A percentile compares a stretch with the other conserved stretches of the same genome.
Evolutionary conservation across 2,113 vertebrate genomes (phyloP).

Genomic region (Dunckerocampus dactyliophorus): DNA sequence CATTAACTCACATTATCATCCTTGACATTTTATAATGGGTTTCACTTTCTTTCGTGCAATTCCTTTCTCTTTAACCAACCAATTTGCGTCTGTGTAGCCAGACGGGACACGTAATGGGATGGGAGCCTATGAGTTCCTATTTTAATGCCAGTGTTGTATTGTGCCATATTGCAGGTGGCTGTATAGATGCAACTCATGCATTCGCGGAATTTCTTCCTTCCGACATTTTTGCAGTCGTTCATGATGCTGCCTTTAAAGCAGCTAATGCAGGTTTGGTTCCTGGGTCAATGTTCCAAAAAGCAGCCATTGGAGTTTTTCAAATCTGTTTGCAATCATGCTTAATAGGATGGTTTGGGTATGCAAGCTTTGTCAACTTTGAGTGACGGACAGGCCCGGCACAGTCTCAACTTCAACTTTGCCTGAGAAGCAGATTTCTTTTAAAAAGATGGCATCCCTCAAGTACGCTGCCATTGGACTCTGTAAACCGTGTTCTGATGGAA

Average conservation of each 20-base stretch:
- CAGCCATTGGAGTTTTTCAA: not conserved
- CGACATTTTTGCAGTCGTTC: too few species aligned
- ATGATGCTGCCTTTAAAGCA: too few species aligned
- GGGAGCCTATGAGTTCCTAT: too few species aligned
- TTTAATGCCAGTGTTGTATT: too few species aligned
- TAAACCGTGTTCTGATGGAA: constrained; percentile 66
- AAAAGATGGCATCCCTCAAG: constrained; percentile 47
- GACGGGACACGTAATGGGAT: constrained; percentile 26
- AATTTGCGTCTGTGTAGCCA: constrained; percentile 57
- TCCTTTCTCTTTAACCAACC: constrained; percentile 40
- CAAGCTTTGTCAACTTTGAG: not conserved
- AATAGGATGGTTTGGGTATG: not conserved
- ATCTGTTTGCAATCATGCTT: not conserved
- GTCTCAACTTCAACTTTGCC: not conserved
- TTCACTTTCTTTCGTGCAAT: constrained; percentile 47
- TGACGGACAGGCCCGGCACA: not conserved
- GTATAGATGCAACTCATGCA: too few species aligned
- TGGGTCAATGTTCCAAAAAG: not conserved
- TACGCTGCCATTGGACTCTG: constrained; percentile 65
- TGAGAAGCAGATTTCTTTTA: not conserved
- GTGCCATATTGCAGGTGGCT: too few species aligned
- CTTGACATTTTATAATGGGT: constrained; percentile 63
- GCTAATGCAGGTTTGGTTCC: too few species aligned
- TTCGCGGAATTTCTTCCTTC: too few species aligned
- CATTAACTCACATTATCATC: constrained; percentile 62